phyloP scores from a whole-genome alignment of 2,888 invertebrate genomes.

The Myopa testacea region DNA sequence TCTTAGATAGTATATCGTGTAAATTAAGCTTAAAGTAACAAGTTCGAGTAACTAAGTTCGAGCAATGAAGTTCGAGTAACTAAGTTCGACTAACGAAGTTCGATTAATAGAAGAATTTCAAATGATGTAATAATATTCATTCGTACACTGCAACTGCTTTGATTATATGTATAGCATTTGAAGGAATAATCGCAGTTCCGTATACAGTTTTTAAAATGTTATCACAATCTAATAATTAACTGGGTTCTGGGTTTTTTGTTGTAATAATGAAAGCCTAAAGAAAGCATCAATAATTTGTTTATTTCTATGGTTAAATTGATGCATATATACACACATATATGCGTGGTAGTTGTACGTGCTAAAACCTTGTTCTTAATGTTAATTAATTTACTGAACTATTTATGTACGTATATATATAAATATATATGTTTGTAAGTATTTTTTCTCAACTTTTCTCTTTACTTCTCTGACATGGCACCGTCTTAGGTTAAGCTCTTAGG shows the following conservation, averaged over 20 bases:
- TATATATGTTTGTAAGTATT: too few species aligned
- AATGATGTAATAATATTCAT: not conserved
- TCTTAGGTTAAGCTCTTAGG: not conserved
- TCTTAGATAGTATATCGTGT: slow-evolving; percentile 14
- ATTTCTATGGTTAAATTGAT: too few species aligned
- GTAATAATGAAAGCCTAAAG: too few species aligned
- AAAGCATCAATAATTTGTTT: too few species aligned
- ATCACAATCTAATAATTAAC: slow-evolving; percentile 38
- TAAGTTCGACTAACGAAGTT: too few species aligned
- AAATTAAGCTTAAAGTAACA: slow-evolving; percentile 25
- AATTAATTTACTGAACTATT: too few species aligned
- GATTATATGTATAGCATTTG: not conserved
- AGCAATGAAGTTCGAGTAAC: slow-evolving; percentile 18
- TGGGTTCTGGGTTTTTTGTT: slow-evolving; percentile 3
- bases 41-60: slow-evolving; percentile 19
- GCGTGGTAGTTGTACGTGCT: too few species aligned
- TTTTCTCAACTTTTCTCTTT: too few species aligned
- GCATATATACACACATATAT: too few species aligned
- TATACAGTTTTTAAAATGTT: slow-evolving; percentile 25
- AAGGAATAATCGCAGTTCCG: not conserved
- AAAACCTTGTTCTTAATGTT: too few species aligned
- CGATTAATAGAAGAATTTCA: not conserved
- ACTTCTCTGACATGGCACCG: too few species aligned
- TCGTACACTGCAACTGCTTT: not conserved
- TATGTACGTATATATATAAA: too few species aligned